Percentiles rank a stretch among this genome's conserved stretches.
These are phyloP conservation scores for Pseudorhiza aurosa DNA, from an alignment of 30 jellyfish, hydroid and myxozoan genomes.

Conservation along the genomic window DNA sequence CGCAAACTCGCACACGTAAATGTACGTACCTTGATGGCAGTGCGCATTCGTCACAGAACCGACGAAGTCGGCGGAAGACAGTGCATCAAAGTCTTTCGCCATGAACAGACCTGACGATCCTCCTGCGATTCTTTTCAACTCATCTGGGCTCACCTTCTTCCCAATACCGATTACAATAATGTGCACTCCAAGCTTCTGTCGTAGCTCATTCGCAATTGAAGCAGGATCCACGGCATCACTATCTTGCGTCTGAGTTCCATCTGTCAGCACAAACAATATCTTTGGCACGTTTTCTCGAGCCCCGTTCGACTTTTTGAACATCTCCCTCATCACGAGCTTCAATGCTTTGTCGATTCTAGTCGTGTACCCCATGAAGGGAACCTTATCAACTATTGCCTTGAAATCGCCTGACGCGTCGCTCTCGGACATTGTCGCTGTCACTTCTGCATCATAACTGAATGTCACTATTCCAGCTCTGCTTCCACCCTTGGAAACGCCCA, in stretches of 20 bases:
- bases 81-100: slow-evolving; percentile 66
- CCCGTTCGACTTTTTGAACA: slow-evolving; percentile 63
- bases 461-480: slow-evolving; percentile 86
- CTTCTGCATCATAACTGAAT: slow-evolving; percentile 85
- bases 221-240: slow-evolving; percentile 86
- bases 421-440: slow-evolving; percentile 60
- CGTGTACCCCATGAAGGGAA: slow-evolving; percentile 83
- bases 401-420: slow-evolving; percentile 35
- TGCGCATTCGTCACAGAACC: slow-evolving; percentile 12
- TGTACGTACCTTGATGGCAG: slow-evolving; percentile 58
- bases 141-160: slow-evolving; percentile 64
- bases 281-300: slow-evolving; percentile 71
- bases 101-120: slow-evolving; percentile 25
- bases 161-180: slow-evolving; percentile 83
- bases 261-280: slow-evolving; percentile 79
- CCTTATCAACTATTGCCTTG: slow-evolving; percentile 74
- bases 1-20: too few relatives aligned
- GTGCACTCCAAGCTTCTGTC: slow-evolving; percentile 57
- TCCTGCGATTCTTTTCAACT: slow-evolving; percentile 81
- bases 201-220: slow-evolving; percentile 69
- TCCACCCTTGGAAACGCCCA: slow-evolving; percentile 63
- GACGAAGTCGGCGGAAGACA: slow-evolving; percentile 46
- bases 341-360: slow-evolving; percentile 91
- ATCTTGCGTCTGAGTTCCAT: slow-evolving; percentile 87
- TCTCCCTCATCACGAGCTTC: slow-evolving; percentile 58